Evolutionary conservation across 2,888 invertebrate genomes (phyloP).

Genomic region (Mycalesis mineus): DNA sequence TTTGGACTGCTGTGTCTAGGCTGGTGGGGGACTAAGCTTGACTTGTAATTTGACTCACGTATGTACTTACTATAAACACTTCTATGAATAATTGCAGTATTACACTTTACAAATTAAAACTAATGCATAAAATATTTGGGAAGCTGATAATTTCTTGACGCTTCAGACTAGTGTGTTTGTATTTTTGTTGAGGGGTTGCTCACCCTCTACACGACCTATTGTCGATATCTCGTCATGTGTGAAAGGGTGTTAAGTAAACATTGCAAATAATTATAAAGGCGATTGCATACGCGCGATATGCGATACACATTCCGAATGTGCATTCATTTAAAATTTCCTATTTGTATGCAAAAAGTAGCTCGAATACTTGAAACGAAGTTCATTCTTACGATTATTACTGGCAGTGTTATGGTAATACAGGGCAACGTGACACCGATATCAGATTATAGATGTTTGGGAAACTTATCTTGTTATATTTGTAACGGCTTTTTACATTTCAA

Average conservation of each 20-base stretch:
- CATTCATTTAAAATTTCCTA: constrained; percentile 66
- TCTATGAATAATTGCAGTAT: too few species aligned
- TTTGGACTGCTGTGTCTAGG: too few species aligned
- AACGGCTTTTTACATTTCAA: constrained; percentile 10
- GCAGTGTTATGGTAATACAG: constrained; percentile 68
- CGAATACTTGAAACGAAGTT: constrained; percentile 50
- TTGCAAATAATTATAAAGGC: constrained; percentile 77
- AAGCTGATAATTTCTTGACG: constrained; percentile 20
- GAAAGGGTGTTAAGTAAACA: constrained; percentile 80
- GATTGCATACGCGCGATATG: constrained; percentile 62
- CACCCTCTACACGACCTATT: constrained; percentile 47
- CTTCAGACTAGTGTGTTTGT: constrained; percentile 7
- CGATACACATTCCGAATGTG: constrained; percentile 46
- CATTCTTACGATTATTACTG: constrained; percentile 57
- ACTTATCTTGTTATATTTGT: constrained; percentile 28
- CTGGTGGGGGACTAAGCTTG: too few species aligned
- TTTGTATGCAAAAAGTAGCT: constrained; percentile 63
- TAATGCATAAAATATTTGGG: not conserved
- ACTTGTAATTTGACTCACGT: too few species aligned
- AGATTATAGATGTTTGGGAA: constrained; percentile 62
- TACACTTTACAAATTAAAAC: not conserved
- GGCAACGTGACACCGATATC: constrained; percentile 76
- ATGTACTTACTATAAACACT: too few species aligned
- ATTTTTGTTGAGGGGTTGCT: constrained; percentile 27
- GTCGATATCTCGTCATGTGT: constrained; percentile 73